Evolutionary conservation across 2,113 vertebrate species (phyloP).

Genomic region (Podarcis cretensis): DNA sequence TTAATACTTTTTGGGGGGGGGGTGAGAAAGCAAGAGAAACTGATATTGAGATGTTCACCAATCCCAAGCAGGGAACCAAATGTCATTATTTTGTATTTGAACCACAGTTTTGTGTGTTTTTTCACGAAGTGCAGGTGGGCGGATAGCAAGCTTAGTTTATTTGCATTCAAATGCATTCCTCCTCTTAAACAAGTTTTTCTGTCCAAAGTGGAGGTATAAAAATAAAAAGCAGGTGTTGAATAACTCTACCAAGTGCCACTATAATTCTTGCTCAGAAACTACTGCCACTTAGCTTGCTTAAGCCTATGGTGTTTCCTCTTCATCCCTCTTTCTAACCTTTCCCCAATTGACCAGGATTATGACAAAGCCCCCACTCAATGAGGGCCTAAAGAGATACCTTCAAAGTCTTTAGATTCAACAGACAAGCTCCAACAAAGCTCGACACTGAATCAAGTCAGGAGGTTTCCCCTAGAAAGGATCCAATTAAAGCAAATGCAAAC

Average conservation of each 20-base stretch:
- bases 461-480: conserved; percentile 70
- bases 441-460: conserved; percentile 68
- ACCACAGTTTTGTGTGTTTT: background rate
- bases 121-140: background rate
- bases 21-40: too few species aligned
- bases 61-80: background rate
- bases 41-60: background rate
- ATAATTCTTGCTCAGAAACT: background rate
- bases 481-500: conserved; percentile 77
- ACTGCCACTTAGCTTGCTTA: background rate
- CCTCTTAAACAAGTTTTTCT: background rate
- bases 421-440: conserved; percentile 71
- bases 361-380: conserved; percentile 65
- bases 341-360: conserved; percentile 66
- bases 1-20: too few species aligned
- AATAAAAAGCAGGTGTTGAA: background rate
- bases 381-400: conserved; percentile 67
- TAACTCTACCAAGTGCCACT: accelerated
- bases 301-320: background rate
- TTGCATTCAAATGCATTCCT: background rate
- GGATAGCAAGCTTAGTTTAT: background rate
- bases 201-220: accelerated
- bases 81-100: background rate
- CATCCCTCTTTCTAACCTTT: conserved; percentile 40
- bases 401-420: conserved; percentile 73